Base-by-base conservation (phyloP, 2,113 vertebrate genomes). In the Prunella himalayana region DNA sequence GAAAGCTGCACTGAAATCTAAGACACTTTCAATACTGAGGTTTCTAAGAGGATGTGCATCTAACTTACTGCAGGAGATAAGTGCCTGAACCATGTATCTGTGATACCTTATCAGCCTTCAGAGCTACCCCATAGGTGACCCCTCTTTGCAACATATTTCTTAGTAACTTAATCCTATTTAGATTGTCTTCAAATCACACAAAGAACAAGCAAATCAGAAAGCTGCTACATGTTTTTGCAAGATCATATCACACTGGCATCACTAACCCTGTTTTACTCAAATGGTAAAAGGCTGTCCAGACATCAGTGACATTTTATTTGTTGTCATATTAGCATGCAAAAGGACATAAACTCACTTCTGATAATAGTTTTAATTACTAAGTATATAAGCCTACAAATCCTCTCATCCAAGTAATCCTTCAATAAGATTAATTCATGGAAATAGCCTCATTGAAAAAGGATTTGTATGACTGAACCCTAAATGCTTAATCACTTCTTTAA, bases 91-190 rank as follows among this genome's bases (percentile, higher is more conserved):
- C 82, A 94, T n/a, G 63, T 75, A 95, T 64, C 88, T 90, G 72
- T 54, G 94, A 93, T 64, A 66, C n/a, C 23, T 76, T 10, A 70
- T 44, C n/a, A 88, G 64, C 41, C 60, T 84, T 66, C 78, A 44
- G 25, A 91, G 47, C 37, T 84, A 90, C 39, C 44, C 60, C 49
- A 44, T 1, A 24, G 65, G 50, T 66, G 61, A 91, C n/a, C 50
- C 22, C n/a, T 94, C 79, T 47, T 66, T 73, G 70, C 27, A 81
- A 65, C 16, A 22, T 87, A 96, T 97, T 97, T 97, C 86, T 92
- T 94, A 95, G 90, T 87, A 96, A 97, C 94, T 93, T 95, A 97
- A 98, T 96, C 92, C 92, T 86, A 92, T 94, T 97, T 96, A 93
- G 90, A 71, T 63, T 92, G 69, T 42, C 95, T 91, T 96, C 90